Base-by-base conservation (phyloP, 2,113 vertebrate species). In the Caranx melampygus region DNA sequence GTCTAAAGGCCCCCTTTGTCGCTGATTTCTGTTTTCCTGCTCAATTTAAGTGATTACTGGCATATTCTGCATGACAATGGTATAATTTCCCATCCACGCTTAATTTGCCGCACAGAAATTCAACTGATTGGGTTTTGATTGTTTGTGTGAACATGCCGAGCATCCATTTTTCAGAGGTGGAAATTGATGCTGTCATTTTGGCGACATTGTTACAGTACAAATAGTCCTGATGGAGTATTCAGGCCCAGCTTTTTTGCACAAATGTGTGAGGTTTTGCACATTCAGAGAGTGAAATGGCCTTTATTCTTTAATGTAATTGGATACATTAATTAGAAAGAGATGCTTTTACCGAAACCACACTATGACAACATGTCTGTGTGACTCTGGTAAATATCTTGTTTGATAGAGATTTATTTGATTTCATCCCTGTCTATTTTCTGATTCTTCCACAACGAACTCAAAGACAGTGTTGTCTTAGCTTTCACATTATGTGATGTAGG, bases 51-150 rank as follows among this genome's bases (percentile, higher is more conserved):
- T 87, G 81, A 86, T 88, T 85, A 78, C 68, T 26, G 33, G 44
- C 51, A 71, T 79, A 79, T 89, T 77, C 58, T 55, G 45, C 69
- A 82, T 47, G 61, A 82, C 75, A 86, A 84, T 86, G 55, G 34
- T 69, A 52, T 84, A 54, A 89, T 86, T 89, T 78, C 26, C 42
- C 42, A 79, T 73, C 59, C 62, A 83, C 14, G 15, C 68, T 80
- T 75, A 55, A 89, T 89, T 87, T 82, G n/a, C 60, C 54, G 4
- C 49, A 42, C 16, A 69, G 69, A 84, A 84, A 86, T 82, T 81
- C 45, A 52, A 66, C 71, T 91, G 86, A 89, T 85, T 91, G 67
- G 74, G 40, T 83, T 83, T 81, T 82, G 77, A 88, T 91, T 91
- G 81, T 87, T 89, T 72, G 64, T 69, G 58, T 65, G 77, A 91